phyloP scores from a whole-genome alignment of 2,113 vertebrate species.

The Struthio camelus region DNA sequence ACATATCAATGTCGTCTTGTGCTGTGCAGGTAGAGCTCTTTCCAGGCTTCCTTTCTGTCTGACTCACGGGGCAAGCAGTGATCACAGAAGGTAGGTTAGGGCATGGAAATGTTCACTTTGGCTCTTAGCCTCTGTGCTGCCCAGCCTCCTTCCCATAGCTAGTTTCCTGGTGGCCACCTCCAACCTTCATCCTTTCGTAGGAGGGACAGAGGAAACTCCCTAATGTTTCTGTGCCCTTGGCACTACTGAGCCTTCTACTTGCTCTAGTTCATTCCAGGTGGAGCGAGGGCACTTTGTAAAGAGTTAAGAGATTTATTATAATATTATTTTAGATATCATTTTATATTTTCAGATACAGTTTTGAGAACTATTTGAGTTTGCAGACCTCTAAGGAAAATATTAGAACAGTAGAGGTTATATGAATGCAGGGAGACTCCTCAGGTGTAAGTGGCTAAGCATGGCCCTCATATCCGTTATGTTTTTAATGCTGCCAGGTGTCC shows the following conservation, averaged over 20 bases:
- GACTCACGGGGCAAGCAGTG: background rate
- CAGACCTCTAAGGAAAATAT: background rate
- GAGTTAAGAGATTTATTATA: background rate
- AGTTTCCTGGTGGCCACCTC: background rate
- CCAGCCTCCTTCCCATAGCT: background rate
- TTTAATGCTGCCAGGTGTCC: background rate
- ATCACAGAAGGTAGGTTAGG: background rate
- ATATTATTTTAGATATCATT: background rate
- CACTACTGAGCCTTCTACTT: background rate
- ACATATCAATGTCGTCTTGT: accelerated
- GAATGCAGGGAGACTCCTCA: background rate
- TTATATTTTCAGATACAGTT: background rate
- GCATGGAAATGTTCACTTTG: background rate
- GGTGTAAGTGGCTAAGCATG: background rate
- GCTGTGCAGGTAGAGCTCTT: background rate
- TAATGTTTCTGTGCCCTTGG: background rate
- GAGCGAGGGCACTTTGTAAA: background rate
- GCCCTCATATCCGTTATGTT: background rate
- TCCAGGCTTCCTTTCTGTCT: background rate
- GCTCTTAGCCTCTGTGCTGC: background rate
- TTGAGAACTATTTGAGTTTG: background rate
- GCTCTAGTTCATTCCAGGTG: background rate
- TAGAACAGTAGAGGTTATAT: background rate
- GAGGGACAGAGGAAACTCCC: no score
- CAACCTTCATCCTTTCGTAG: background rate